These are phyloP conservation scores for Euproctis similis DNA, from an alignment of 2,888 invertebrate species.

Conservation along the genomic window DNA sequence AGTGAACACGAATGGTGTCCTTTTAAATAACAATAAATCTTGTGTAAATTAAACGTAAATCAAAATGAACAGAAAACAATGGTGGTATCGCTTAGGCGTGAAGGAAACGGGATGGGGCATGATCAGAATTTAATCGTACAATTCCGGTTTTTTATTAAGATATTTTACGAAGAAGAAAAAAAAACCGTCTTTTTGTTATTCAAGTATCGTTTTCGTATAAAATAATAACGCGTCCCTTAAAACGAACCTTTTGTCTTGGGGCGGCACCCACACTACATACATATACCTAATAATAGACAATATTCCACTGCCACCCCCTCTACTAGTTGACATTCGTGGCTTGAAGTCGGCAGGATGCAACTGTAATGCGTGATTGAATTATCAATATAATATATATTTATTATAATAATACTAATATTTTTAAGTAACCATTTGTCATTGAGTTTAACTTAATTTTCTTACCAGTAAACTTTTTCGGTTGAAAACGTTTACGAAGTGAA, in stretches of 20 bases:
- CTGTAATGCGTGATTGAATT: conserved; percentile 63
- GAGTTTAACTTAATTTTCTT: no score
- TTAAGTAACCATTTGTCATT: no score
- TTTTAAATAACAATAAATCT: conserved; percentile 60
- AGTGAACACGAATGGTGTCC: conserved; percentile 37
- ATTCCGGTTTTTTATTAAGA: conserved; percentile 67
- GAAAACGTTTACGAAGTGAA: no score
- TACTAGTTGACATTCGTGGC: conserved; percentile 66
- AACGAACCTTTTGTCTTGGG: conserved; percentile 61
- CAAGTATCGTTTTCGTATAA: conserved; percentile 61
- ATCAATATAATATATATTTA: no score
- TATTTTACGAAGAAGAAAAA: conserved; percentile 67
- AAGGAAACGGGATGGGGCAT: conserved; percentile 59
- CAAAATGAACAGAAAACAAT: conserved; percentile 49
- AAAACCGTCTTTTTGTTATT: conserved; percentile 61
- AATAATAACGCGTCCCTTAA: conserved; percentile 68
- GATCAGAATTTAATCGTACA: conserved; percentile 65
- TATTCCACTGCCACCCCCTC: conserved; percentile 53
- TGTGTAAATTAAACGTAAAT: conserved; percentile 47
- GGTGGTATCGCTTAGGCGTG: conserved; percentile 37
- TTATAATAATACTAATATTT: no score
- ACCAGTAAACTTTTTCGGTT: no score
- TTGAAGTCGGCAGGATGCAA: conserved; percentile 67
- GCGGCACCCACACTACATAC: conserved; percentile 44
- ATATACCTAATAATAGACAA: conserved; percentile 52